These are phyloP conservation scores for Epinephelus malabaricus DNA, from an alignment of 2,797 vertebrate genomes.

Conservation along the genomic window DNA sequence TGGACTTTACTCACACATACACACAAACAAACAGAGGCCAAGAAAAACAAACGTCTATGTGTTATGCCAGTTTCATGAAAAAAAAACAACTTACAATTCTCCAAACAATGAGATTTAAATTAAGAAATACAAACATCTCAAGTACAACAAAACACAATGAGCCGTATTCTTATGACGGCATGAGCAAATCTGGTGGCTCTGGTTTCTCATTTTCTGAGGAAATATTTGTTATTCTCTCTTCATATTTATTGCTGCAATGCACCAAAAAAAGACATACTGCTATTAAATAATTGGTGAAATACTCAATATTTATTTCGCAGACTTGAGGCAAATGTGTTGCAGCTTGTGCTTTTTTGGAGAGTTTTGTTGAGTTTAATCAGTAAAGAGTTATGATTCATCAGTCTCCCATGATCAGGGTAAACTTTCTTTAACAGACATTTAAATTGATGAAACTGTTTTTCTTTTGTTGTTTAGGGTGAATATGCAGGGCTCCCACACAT, in stretches of 20 bases:
- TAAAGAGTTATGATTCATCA: background rate
- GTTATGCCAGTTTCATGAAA: background rate
- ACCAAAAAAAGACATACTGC: constrained; percentile 1
- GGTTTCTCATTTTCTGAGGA: background rate
- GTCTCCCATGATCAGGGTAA: background rate
- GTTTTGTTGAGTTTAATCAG: background rate
- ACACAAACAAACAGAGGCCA: constrained; percentile 15
- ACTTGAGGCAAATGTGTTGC: background rate
- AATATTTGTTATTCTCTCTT: background rate
- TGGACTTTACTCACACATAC: constrained; percentile 23
- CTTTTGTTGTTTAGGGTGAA: background rate
- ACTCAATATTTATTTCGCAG: background rate
- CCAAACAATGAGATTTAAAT: background rate
- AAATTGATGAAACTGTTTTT: background rate
- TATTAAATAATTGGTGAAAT: constrained; percentile 16
- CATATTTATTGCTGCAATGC: constrained; percentile 17
- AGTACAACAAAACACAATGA: background rate
- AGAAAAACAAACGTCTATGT: background rate
- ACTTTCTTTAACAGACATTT: background rate
- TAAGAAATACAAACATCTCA: background rate
- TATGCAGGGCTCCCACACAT: background rate
- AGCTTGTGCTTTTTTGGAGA: background rate
- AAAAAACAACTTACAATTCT: background rate
- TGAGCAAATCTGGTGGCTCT: background rate
- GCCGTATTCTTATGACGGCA: background rate